Evolutionary conservation across 2,888 invertebrate genomes (phyloP), one percentile per base, ranked within the genome.

Genomic region (Heteromyza rotundicornis): DNA sequence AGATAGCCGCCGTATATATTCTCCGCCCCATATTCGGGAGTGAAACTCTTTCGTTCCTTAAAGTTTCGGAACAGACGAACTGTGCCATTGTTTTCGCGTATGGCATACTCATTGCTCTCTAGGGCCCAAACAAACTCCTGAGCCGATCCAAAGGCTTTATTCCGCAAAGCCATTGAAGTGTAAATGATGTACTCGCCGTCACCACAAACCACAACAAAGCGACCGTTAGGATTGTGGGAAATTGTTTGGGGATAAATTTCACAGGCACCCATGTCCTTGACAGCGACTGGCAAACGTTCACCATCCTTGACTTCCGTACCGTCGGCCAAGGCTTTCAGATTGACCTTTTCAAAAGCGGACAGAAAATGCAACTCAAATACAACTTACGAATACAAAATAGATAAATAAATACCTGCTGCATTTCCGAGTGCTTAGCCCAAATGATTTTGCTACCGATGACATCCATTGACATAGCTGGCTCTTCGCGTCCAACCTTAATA

Each of bases 171-270:
- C 97, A 99, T 98, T 0, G 99, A 96, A 0, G 99, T 99, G 85
- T 99, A 99, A 73, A 99, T 98, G 54, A 99, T 99, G 83, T 98
- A 99, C 82, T 99, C 99, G 14, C 99, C 99, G 83, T 99, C 99
- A 1, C 99, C 99, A 79, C 99, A 99, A 1, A 98, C 98, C 0
- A 98, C 98, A 2, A 88, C 87, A 68, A 90, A 90, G 24, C 95
- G 89, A 16, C 99, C 99, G 82, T 99, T 99, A 0, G 98, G 97
- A 84, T 98, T 99, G 83, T 99, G 99, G 24, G 94, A 93, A 67
- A 99, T 95, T 0, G 95, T 97, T 81, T 99, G 99, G 0, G 99
- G 99, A 82, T 98, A 99, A 66, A 99, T 97, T 84, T 99, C 99
- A 81, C 98, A 99, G 5, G 96, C 95, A 1, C 99, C 99, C 95